Percentiles rank a stretch among this genome's conserved stretches.
Evolutionary conservation across 2,888 invertebrate genomes (phyloP).

Genomic region (Gastracanthus pulcherrimus): DNA sequence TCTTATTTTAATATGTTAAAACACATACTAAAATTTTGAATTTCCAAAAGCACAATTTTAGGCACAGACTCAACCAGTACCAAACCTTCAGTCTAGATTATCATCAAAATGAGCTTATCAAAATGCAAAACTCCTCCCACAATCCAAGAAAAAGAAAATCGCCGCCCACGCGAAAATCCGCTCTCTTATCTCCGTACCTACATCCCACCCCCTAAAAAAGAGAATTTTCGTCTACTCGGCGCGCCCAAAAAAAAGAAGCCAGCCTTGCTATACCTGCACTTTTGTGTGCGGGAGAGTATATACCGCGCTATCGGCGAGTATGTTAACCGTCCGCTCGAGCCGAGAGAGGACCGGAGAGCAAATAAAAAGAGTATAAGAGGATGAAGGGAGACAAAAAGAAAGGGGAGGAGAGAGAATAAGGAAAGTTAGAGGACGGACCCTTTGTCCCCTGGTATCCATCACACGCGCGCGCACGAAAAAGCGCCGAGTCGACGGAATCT

Average conservation of each 20-base stretch:
- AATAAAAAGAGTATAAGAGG: not conserved
- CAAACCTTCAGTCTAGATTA: no score
- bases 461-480: conserved; percentile 6
- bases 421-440: conserved; percentile 35
- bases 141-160: no score
- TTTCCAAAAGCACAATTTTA: no score
- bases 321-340: not conserved
- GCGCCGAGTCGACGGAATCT: conserved; percentile 27
- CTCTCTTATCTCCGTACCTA: not conserved
- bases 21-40: no score
- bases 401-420: not conserved
- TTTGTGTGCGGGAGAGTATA: conserved; percentile 11
- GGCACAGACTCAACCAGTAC: no score
- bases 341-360: not conserved
- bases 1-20: no score
- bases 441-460: conserved; percentile 30
- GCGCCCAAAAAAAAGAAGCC: not conserved
- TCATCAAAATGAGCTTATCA: not conserved
- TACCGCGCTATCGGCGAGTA: not conserved
- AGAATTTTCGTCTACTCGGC: no score
- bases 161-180: no score
- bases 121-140: not conserved
- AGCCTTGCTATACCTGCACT: conserved; percentile 6
- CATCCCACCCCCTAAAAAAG: not conserved
- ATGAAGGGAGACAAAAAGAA: not conserved